phyloP scores from a whole-genome alignment of 2,888 invertebrate genomes.

The Galeopsomyia nigrocyanea region DNA sequence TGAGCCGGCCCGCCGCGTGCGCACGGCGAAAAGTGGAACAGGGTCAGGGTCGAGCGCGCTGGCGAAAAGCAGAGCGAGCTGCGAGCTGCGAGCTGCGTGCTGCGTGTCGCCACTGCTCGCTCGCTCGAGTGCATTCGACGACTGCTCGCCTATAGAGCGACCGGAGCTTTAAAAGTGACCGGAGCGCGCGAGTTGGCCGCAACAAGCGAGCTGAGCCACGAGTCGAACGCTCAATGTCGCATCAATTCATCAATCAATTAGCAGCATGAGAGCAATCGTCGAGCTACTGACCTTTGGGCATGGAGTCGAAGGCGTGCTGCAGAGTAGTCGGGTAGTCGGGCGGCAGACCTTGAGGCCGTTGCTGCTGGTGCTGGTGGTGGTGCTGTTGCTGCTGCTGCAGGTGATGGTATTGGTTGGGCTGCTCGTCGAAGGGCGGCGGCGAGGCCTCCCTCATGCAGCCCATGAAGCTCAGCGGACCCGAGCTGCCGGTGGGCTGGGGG shows the following conservation, averaged over 20 bases:
- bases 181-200: too few species aligned
- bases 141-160: too few species aligned
- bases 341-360: conserved; percentile 25
- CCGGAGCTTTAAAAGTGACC: too few species aligned
- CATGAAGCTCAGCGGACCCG: conserved; percentile 76
- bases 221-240: too few species aligned
- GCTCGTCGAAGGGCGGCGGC: conserved; percentile 69
- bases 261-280: background rate
- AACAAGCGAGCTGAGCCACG: too few species aligned
- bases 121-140: too few species aligned
- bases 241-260: too few species aligned
- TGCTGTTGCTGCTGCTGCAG: conserved; percentile 29
- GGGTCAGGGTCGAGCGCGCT: conserved; percentile 39
- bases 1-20: background rate
- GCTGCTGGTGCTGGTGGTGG: conserved; percentile 6
- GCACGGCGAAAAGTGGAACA: conserved; percentile 30
- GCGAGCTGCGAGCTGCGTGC: too few species aligned
- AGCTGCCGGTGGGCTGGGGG: conserved; percentile 64
- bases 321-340: conserved; percentile 55
- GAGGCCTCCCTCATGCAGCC: conserved; percentile 75
- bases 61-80: too few species aligned
- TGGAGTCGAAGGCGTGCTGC: conserved; percentile 58
- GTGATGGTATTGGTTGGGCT: conserved; percentile 68
- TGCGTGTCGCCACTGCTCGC: too few species aligned
- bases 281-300: conserved; percentile 63